These are phyloP conservation scores for Aphelinus atriplicis DNA, from an alignment of 1,140 invertebrate species.

Conservation along the genomic window DNA sequence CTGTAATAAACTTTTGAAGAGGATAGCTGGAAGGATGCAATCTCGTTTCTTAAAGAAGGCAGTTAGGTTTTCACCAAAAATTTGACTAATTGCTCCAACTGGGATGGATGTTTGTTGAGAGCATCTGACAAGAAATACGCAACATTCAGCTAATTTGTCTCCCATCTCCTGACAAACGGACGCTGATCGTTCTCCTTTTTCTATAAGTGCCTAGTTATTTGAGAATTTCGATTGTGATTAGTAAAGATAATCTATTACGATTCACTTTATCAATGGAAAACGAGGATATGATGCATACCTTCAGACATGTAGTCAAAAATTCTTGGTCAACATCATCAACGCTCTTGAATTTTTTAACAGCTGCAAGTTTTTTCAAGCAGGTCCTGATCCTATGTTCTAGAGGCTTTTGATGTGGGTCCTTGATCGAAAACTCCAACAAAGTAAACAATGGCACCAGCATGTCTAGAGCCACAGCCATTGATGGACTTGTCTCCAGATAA, in stretches of 20 bases:
- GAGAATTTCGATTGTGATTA: no score
- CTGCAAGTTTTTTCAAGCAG: constrained; percentile 71
- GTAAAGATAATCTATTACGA: no score
- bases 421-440: constrained; percentile 74
- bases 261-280: no score
- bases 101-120: constrained; percentile 61
- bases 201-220: constrained; percentile 66
- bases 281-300: constrained; percentile 41
- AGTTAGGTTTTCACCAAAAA: constrained; percentile 67
- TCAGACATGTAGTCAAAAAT: constrained; percentile 66
- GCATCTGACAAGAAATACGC: constrained; percentile 73
- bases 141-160: constrained; percentile 73
- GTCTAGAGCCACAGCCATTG: constrained; percentile 73
- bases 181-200: constrained; percentile 72
- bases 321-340: constrained; percentile 68
- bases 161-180: constrained; percentile 75
- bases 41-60: constrained; percentile 72
- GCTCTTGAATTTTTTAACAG: constrained; percentile 71
- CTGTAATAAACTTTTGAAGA: constrained; percentile 74
- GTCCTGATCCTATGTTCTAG: constrained; percentile 71
- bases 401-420: constrained; percentile 74
- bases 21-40: constrained; percentile 70
- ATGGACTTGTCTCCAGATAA: constrained; percentile 74
- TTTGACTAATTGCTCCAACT: constrained; percentile 60
- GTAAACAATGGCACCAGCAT: constrained; percentile 74